Evolutionary conservation across 2,888 invertebrate species (phyloP).

Genomic region (Elysia crispata): DNA sequence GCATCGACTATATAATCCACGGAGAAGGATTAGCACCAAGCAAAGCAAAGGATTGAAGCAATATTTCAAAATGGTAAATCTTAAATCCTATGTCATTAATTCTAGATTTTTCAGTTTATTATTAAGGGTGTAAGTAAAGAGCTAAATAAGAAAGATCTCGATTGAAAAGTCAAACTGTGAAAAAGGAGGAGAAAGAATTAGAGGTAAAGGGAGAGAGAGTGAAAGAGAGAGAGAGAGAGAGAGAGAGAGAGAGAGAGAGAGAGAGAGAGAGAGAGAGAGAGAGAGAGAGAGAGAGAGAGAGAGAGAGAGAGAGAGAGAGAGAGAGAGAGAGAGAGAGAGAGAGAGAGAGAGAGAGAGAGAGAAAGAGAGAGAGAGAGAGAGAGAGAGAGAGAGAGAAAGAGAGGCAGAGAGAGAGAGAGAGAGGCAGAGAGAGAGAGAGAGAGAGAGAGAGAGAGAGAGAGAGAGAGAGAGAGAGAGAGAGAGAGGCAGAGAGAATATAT

Average conservation of each 20-base stretch:
- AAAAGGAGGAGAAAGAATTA: neutral
- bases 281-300: neutral
- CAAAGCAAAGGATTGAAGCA: too few species aligned
- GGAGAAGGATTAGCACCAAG: too few species aligned
- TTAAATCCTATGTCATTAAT: too few species aligned
- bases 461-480: neutral
- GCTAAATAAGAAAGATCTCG: too few species aligned
- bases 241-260: slow-evolving; percentile 9
- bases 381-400: neutral
- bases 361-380: neutral
- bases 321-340: neutral
- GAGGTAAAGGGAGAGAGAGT: slow-evolving; percentile 12
- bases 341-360: neutral
- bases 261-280: slow-evolving; percentile 28
- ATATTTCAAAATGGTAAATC: too few species aligned
- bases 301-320: slow-evolving; percentile 6
- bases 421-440: neutral
- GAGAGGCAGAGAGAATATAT: neutral
- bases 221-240: slow-evolving; percentile 19
- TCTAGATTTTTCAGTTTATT: too few species aligned
- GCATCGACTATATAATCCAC: too few species aligned
- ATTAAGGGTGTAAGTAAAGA: too few species aligned
- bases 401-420: slow-evolving; percentile 9
- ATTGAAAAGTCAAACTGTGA: neutral
- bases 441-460: slow-evolving; percentile 15